These are phyloP conservation scores for Dinomys branickii DNA, from an alignment of 2,113 vertebrate genomes.

Conservation along the genomic window DNA sequence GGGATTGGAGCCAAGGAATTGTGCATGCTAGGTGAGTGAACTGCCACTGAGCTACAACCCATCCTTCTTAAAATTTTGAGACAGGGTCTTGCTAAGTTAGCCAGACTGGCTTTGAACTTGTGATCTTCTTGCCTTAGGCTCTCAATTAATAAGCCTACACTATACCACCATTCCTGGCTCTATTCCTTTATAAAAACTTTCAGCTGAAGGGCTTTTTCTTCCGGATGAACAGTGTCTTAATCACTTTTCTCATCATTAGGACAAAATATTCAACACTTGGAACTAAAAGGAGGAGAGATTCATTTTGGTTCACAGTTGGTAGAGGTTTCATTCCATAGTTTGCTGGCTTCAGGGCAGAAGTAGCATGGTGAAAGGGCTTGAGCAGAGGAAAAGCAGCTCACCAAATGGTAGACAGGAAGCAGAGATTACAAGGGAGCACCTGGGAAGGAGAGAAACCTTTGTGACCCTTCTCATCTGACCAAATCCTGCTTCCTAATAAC, in stretches of 20 bases:
- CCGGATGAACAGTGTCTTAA: neutral
- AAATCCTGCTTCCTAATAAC: neutral
- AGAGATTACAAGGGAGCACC: neutral
- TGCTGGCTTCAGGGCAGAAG: neutral
- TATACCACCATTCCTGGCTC: neutral
- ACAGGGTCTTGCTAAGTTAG: neutral
- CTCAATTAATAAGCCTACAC: neutral
- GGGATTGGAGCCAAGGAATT: neutral
- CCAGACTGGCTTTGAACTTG: neutral
- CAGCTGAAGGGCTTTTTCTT: neutral
- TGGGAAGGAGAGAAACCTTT: neutral
- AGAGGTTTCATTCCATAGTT: neutral
- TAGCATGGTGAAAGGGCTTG: neutral
- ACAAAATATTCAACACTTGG: neutral
- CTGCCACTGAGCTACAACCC: neutral
- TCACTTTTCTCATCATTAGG: neutral
- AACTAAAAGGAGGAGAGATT: neutral
- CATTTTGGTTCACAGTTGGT: neutral
- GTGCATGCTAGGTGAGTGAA: neutral
- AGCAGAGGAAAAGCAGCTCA: neutral
- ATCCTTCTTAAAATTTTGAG: neutral
- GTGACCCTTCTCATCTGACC: neutral
- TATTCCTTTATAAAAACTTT: conserved; percentile 42
- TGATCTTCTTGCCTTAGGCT: neutral
- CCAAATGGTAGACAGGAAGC: neutral